phyloP scores from a whole-genome alignment of 2,797 vertebrate genomes.

The Malurus splendens region DNA sequence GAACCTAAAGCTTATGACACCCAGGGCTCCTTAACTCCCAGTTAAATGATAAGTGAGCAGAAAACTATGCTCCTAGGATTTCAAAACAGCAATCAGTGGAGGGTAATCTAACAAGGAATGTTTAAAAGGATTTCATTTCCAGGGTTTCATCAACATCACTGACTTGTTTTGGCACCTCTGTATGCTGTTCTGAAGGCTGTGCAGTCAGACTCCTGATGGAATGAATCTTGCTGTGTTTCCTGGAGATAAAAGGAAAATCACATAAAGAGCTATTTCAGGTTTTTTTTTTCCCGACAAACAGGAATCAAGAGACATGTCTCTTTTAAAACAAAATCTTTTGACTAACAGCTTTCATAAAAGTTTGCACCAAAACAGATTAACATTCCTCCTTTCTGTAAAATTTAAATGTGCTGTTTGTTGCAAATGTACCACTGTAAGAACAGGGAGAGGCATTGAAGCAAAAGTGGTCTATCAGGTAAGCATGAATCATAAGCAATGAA shows the following conservation, averaged over 20 bases:
- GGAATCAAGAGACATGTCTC: neutral
- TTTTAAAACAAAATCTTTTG: neutral
- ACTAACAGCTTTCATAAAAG: neutral
- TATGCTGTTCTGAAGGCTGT: slow-evolving; percentile 79
- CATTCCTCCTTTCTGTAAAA: neutral
- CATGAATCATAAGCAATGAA: neutral
- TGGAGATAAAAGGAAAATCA: slow-evolving; percentile 65
- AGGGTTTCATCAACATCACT: slow-evolving; percentile 60
- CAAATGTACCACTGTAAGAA: neutral
- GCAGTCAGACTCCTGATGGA: slow-evolving; percentile 82
- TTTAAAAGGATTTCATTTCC: neutral
- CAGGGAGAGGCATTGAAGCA: neutral
- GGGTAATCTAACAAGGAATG: neutral
- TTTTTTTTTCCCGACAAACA: neutral
- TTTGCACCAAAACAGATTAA: neutral
- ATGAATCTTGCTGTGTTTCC: slow-evolving; percentile 96
- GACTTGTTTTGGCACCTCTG: slow-evolving; percentile 92
- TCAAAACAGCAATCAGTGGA: neutral
- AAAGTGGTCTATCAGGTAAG: neutral
- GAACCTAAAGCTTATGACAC: neutral
- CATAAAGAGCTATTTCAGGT: neutral
- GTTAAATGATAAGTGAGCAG: neutral
- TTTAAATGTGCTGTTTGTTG: neutral
- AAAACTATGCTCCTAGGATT: neutral
- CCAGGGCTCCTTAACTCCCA: neutral